Conservation (phyloP, 2,888 invertebrate species). For the Synergus itoensis region DNA sequence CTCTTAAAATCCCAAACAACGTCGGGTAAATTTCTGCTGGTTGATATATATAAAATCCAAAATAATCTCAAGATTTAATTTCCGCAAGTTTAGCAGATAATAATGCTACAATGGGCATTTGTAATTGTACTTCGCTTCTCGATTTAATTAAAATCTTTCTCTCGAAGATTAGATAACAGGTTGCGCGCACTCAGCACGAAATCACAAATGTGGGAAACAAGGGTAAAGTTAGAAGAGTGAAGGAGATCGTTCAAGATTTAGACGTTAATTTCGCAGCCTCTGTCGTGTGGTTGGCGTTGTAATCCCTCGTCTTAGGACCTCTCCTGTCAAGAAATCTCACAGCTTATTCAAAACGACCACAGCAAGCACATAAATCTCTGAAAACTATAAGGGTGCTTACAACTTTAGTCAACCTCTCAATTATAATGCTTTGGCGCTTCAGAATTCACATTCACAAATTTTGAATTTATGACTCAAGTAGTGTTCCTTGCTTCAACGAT, state of each 20-base stretch:
- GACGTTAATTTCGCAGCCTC: constrained; percentile 53
- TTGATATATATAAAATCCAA: background rate
- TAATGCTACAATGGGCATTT: background rate
- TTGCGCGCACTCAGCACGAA: background rate
- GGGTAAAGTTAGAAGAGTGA: constrained; percentile 11
- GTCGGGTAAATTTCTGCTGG: too few relatives aligned
- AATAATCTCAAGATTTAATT: background rate
- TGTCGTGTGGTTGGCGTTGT: constrained; percentile 69
- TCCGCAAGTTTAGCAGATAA: background rate
- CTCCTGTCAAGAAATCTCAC: constrained; percentile 47
- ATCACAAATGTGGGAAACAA: constrained; percentile 38
- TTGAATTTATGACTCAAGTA: background rate
- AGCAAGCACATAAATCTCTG: constrained; percentile 58
- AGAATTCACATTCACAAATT: background rate
- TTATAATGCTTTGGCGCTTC: constrained; percentile 43
- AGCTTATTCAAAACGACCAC: constrained; percentile 50
- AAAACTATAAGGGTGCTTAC: constrained; percentile 53
- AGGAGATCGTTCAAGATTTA: constrained; percentile 43
- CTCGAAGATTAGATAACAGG: constrained; percentile 3
- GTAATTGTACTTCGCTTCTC: background rate
- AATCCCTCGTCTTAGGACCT: constrained; percentile 64
- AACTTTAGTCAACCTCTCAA: constrained; percentile 49
- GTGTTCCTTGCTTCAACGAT: background rate
- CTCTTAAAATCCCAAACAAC: too few relatives aligned
- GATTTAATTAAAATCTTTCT: background rate